Evolutionary conservation across 2,113 vertebrate genomes (phyloP).

Genomic region (Charadrius vociferus): DNA sequence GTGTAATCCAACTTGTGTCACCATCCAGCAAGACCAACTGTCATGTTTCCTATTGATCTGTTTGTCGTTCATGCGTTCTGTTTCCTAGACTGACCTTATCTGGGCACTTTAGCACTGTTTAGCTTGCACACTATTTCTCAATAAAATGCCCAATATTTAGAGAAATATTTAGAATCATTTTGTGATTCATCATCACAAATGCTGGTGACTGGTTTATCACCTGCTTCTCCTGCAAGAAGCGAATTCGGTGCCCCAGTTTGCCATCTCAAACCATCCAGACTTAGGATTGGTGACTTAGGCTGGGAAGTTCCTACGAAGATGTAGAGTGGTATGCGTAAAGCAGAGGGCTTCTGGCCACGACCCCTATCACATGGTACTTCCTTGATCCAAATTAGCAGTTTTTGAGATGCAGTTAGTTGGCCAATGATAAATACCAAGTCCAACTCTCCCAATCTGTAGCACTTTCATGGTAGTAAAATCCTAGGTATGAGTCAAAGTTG

Average conservation of each 20-base stretch:
- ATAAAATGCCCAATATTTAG: neutral
- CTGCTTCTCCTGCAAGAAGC: neutral
- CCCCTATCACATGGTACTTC: neutral
- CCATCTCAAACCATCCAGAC: neutral
- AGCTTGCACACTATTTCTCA: neutral
- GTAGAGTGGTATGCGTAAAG: neutral
- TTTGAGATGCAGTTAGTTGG: neutral
- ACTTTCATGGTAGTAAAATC: neutral
- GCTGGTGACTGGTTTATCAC: neutral
- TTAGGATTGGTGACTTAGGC: neutral
- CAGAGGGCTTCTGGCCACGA: neutral
- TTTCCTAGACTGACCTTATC: neutral
- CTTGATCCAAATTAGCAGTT: neutral
- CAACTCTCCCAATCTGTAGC: neutral
- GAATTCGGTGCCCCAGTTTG: neutral
- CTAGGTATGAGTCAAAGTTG: neutral
- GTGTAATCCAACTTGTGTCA: neutral
- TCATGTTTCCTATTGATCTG: neutral
- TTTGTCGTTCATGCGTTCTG: neutral
- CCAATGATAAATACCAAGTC: neutral
- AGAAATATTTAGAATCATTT: neutral
- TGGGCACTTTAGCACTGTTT: neutral
- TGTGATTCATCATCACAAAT: neutral
- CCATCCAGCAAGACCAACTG: neutral
- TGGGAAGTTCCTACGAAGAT: neutral